These are phyloP conservation scores for Collichthys lucidus DNA, from an alignment of 2,113 vertebrate genomes.

Conservation along the genomic window DNA sequence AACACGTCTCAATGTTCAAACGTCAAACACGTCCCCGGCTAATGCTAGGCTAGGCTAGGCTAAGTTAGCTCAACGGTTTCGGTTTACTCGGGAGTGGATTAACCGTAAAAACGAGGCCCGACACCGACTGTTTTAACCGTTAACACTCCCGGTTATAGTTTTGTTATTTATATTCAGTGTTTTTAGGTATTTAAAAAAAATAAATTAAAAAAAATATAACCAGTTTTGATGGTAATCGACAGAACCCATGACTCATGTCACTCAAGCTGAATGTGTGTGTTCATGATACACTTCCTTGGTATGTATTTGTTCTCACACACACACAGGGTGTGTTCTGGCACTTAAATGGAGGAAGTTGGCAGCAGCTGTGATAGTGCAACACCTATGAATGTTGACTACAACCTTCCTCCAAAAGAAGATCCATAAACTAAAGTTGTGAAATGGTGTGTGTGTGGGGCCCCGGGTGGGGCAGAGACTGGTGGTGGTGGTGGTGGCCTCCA, in stretches of 20 bases:
- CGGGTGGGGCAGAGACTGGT: slow-evolving; percentile 68
- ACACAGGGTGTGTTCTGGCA: slow-evolving; percentile 9
- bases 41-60: not conserved
- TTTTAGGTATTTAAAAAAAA: too few relatives aligned
- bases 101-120: slow-evolving; percentile 42
- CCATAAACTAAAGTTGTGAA: slow-evolving; percentile 30
- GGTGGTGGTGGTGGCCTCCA: too few relatives aligned
- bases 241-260: slow-evolving; percentile 65
- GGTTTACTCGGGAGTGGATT: slow-evolving; percentile 6
- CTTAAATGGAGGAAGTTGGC: slow-evolving; percentile 11
- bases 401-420: slow-evolving; percentile 13
- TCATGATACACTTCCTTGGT: slow-evolving; percentile 66
- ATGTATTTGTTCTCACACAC: slow-evolving; percentile 39
- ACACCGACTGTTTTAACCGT: slow-evolving; percentile 24
- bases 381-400: not conserved
- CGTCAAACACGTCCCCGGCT: not conserved
- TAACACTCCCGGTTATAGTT: not conserved
- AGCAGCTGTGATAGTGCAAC: not conserved
- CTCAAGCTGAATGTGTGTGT: not conserved
- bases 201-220: too few relatives aligned
- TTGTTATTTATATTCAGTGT: too few relatives aligned
- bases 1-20: not conserved
- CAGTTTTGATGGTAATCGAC: too few relatives aligned
- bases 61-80: slow-evolving; percentile 38
- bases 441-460: slow-evolving; percentile 31